Conservation (phyloP, 1,140 invertebrate genomes). For the Brachionus rubens region DNA sequence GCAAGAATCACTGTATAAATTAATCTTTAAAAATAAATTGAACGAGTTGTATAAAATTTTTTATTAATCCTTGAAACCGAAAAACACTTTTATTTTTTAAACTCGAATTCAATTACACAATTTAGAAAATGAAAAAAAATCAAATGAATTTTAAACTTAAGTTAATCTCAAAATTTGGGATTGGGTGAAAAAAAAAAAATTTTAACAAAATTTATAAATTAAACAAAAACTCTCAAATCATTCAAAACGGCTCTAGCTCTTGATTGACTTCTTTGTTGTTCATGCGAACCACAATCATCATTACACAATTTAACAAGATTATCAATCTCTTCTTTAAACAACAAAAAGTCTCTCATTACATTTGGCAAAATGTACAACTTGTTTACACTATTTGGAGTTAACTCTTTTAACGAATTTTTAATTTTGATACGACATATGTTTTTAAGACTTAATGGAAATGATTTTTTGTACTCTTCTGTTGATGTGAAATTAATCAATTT, state of each 20-base stretch:
- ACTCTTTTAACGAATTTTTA: background rate
- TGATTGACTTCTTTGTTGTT: background rate
- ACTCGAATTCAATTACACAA: no score
- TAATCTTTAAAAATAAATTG: no score
- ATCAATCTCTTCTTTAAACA: conserved; percentile 34
- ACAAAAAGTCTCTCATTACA: background rate
- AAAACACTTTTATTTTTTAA: no score
- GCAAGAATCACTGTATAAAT: no score
- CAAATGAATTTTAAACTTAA: no score
- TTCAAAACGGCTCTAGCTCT: background rate
- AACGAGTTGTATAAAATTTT: no score
- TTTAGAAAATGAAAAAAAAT: no score
- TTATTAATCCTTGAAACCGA: no score
- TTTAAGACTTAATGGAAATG: conserved; percentile 14
- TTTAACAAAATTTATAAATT: no score
- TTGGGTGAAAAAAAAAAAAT: no score
- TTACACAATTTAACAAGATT: background rate
- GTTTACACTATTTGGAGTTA: background rate
- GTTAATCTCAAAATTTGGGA: no score
- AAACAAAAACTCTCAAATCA: conserved; percentile 11
- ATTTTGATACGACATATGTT: conserved; percentile 6
- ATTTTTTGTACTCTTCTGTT: conserved; percentile 5
- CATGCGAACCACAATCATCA: background rate
- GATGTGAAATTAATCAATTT: background rate
- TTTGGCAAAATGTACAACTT: background rate